A percentile compares a stretch with the other conserved stretches of the same genome.
Evolutionary conservation across 1,140 invertebrate species (phyloP).

Genomic region (Drosophila truncata): DNA sequence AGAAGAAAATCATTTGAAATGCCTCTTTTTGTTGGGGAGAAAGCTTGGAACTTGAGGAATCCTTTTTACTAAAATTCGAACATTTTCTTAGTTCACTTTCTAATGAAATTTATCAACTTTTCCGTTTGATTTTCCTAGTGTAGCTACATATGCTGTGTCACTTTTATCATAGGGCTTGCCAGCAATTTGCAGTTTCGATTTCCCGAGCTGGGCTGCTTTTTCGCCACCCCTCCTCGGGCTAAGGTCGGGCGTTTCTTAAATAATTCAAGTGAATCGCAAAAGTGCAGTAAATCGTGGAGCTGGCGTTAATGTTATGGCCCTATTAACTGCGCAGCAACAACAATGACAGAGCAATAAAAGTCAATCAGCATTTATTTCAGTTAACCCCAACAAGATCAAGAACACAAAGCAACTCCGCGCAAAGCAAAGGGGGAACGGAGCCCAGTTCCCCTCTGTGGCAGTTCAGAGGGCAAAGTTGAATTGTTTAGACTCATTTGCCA

Average conservation of each 20-base stretch:
- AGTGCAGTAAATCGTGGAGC: conserved; percentile 70
- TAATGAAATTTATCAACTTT: neutral
- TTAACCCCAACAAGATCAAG: conserved; percentile 66
- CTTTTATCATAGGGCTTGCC: conserved; percentile 59
- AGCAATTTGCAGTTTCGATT: conserved; percentile 77
- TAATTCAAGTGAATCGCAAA: conserved; percentile 59
- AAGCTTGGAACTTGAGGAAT: too few species aligned
- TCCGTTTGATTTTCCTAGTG: neutral
- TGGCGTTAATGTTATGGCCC: conserved; percentile 62
- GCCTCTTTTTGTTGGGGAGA: neutral
- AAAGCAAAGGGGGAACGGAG: neutral
- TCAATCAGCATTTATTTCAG: conserved; percentile 81
- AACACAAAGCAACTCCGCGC: conserved; percentile 33
- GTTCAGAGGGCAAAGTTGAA: conserved; percentile 41
- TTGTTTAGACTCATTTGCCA: conserved; percentile 70
- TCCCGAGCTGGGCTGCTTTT: conserved; percentile 42
- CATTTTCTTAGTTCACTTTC: neutral
- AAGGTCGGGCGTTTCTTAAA: conserved; percentile 48
- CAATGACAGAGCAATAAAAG: conserved; percentile 71
- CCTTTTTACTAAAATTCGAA: neutral
- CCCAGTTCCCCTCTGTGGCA: neutral
- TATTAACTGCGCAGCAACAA: conserved; percentile 62
- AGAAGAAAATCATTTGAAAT: too few species aligned
- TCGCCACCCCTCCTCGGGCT: neutral
- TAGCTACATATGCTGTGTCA: conserved; percentile 60